Base-by-base conservation (phyloP, 1,140 invertebrate species). In the Delia radicum region DNA sequence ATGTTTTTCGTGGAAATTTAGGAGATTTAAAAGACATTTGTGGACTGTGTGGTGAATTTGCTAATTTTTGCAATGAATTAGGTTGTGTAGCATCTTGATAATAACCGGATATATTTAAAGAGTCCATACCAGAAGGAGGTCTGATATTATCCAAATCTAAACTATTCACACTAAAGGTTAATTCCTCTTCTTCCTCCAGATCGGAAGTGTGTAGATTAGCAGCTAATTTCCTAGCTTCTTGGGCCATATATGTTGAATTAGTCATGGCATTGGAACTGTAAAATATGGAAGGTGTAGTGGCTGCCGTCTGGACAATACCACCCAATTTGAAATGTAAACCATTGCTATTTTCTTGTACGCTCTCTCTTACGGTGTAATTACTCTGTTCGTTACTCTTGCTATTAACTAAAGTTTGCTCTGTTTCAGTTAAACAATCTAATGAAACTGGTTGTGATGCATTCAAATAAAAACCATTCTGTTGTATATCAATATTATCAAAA, bases 111-210 rank as follows among this genome's bases (percentile, higher is more conserved):
- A 79, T 80, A 28, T 82, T 86, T 1, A 86, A 62, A 5, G 80
- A 83, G 3, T 91, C 91, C 88, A 94, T 90, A 55, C 92, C 90
- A 1, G 94, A 95, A 0, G 94, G 94, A 0, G 94, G 94, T 79
- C 92, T 91, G 2, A 94, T 89, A 65, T 91, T 89, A 67, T 95
- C 94, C 37, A 95, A 83, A 82, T 94, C 93, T 13, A 93, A 81
- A 79, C 87, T 91, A 75, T 80, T 88, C 18, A 88, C 89, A 80
- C 90, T 93, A 77, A 88, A 88, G 4, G 91, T 89, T 87, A 85
- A 87, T 85, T 92, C 88, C 0, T 62, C 67, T 15, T 55, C 73
- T 2, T 75, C 74, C 1, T 78, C 74, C 5, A 79, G 73, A 18
- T 62, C 72, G 0, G 21, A 61, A 27, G 79, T 28, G 75, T 89